Base-by-base conservation (phyloP, 2,113 vertebrate species). In the Oncorhynchus mykiss region DNA sequence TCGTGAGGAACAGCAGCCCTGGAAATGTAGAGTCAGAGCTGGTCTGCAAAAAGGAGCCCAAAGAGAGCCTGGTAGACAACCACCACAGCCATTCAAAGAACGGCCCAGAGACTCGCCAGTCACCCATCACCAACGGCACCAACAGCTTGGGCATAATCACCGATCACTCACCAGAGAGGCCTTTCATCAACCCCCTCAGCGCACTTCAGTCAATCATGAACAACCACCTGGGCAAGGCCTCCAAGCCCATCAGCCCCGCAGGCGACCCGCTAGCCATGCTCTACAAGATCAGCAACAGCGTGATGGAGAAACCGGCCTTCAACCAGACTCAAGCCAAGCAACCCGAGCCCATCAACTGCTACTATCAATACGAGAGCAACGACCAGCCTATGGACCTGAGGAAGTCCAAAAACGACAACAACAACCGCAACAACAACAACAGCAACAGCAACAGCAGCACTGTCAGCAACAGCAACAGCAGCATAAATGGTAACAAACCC, bases 151-250 rank as follows among this genome's bases (percentile, higher is more conserved):
- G 96, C 79, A 96, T 99, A 85, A 98, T 99, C 91, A 99, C 96
- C 1, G 97, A 99, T 86, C 98, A 99, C 91, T 96, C 96, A 49
- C 94, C 96, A 1, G 98, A 99, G 90, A 95, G 95, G 85, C 95
- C 97, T 85, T 98, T 99, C 91, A 94, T 99, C 88, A 99, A 96
- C 88, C 98, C 97, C 5, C 89, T 99, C 76, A 99, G 98, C 0
- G 97, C 98, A 82, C 94, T 99, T 86, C 98, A 99, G 91, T 98
- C 98, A 87, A 99, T 99, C 92, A 99, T 99, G 98, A 99, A 99
- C 90, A 97, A 96, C 27, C 98, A 99, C 91, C 90, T 99, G 88
- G 98, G 98, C 77, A 99, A 99, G 84, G 97, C 97, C 78, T 97
- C 97, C 71, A 99, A 98, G 93, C 95, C 96, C 0, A 92, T 95